Conservation (phyloP, 2,113 vertebrate species). For the Cercocebus atys region DNA sequence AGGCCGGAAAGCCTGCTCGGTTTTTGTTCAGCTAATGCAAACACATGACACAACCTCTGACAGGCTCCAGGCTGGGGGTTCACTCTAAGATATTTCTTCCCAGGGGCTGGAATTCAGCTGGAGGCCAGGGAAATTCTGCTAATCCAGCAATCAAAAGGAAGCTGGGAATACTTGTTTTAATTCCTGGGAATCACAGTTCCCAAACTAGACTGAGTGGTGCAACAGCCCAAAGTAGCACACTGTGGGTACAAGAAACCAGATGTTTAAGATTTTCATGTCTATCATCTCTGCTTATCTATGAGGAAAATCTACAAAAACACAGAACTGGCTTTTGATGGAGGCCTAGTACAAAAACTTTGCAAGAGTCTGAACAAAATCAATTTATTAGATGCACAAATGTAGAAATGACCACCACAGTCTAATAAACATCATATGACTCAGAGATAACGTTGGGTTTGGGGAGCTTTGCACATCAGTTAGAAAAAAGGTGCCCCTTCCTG, state of each 20-base stretch:
- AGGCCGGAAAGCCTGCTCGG: conserved; percentile 44
- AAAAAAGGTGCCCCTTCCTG: background rate
- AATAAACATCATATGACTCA: background rate
- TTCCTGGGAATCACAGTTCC: background rate
- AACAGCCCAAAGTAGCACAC: background rate
- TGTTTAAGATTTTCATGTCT: background rate
- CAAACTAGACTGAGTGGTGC: background rate
- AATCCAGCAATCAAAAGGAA: background rate
- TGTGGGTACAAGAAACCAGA: background rate
- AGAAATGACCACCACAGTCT: background rate
- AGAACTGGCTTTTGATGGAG: background rate
- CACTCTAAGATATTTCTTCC: conserved; percentile 47
- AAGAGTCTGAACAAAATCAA: background rate
- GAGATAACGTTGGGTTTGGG: background rate
- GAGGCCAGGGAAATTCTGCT: background rate
- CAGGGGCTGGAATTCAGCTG: conserved; percentile 47
- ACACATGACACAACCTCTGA: conserved; percentile 60
- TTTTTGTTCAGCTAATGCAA: conserved; percentile 69
- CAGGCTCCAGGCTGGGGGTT: conserved; percentile 53
- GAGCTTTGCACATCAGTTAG: background rate
- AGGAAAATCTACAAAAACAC: conserved; percentile 24
- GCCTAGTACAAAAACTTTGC: background rate
- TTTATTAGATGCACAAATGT: background rate
- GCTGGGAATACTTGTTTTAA: background rate
- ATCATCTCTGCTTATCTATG: background rate